Evolutionary conservation across 2,797 vertebrate genomes (phyloP).

Genomic region (Acanthiza pusilla): DNA sequence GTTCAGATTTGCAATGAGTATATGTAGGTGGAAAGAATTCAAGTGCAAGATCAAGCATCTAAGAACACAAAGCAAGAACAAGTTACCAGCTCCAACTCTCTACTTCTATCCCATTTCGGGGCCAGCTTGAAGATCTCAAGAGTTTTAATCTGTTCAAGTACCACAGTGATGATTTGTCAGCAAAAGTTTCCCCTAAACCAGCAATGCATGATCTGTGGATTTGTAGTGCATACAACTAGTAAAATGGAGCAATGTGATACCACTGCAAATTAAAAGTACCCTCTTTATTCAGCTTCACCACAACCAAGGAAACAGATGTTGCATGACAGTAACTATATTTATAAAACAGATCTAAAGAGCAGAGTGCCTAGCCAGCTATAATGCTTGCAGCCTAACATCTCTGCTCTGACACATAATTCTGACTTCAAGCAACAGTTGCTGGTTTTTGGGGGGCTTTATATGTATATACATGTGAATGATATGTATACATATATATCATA

Average conservation of each 20-base stretch:
- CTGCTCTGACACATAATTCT: not conserved
- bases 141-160: not conserved
- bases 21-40: not conserved
- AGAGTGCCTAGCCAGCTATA: not conserved
- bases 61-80: not conserved
- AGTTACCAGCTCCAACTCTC: not conserved
- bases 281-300: not conserved
- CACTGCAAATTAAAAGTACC: not conserved
- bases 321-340: not conserved
- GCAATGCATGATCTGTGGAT: not conserved
- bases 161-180: not conserved
- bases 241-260: not conserved
- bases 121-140: not conserved
- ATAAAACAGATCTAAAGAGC: not conserved
- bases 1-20: not conserved
- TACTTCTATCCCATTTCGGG: not conserved
- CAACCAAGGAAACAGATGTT: not conserved
- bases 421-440: not conserved
- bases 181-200: not conserved
- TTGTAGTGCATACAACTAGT: not conserved
- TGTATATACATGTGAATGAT: not conserved
- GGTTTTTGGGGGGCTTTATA: rapidly evolving
- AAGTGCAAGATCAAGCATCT: not conserved
- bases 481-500: no score
- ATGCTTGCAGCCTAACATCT: not conserved